Evolutionary conservation across 2,113 vertebrate genomes (phyloP).

Genomic region (Myanophis thanlyinensis): DNA sequence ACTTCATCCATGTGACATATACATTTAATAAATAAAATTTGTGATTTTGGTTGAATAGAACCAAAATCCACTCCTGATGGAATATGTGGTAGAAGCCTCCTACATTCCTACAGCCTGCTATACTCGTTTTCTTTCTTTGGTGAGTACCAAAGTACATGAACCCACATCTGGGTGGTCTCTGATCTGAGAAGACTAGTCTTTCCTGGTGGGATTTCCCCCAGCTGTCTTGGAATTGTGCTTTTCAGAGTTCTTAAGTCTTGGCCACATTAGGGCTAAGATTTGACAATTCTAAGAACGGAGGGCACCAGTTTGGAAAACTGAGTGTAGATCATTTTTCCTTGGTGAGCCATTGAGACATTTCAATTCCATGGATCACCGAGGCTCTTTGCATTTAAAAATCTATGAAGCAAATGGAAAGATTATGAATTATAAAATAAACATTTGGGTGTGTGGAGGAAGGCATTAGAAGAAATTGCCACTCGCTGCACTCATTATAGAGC

Average conservation of each 20-base stretch:
- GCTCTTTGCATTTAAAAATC: neutral
- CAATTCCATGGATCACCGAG: neutral
- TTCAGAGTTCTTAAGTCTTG: neutral
- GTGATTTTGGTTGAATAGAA: neutral
- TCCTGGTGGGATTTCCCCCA: neutral
- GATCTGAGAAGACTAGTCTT: neutral
- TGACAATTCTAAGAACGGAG: neutral
- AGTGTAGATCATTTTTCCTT: neutral
- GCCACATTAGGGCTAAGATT: neutral
- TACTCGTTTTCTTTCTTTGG: neutral
- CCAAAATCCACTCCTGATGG: neutral
- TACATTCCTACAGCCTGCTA: neutral
- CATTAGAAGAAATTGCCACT: slow-evolving; percentile 9
- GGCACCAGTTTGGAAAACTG: neutral
- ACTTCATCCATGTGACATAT: too few species aligned
- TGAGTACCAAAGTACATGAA: neutral
- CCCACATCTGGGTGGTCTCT: neutral
- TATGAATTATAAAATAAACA: neutral
- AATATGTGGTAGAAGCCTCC: neutral
- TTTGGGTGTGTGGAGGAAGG: rapidly evolving
- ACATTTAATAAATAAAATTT: neutral
- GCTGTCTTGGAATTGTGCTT: neutral
- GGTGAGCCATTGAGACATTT: neutral
- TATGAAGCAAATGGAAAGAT: neutral
- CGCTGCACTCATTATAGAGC: neutral